These are phyloP conservation scores for Pterocles orientalis DNA, from an alignment of 2,113 vertebrate species.

Conservation along the genomic window DNA sequence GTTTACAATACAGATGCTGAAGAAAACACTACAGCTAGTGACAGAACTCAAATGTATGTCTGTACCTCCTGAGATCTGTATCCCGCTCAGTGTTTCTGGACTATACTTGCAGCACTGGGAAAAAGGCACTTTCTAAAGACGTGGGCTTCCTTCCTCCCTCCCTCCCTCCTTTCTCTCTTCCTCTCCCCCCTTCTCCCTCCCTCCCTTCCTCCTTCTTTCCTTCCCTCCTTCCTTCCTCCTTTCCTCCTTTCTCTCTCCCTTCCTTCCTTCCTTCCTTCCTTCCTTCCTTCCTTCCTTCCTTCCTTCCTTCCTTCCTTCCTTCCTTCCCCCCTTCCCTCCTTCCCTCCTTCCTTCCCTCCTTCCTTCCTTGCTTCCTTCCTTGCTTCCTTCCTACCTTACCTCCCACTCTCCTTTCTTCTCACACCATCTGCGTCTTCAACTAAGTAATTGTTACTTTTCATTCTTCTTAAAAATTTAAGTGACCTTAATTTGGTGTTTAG, in stretches of 20 bases:
- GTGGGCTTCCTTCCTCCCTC: too few relatives aligned
- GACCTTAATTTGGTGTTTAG: neutral
- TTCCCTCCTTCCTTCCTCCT: too few relatives aligned
- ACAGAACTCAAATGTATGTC: neutral
- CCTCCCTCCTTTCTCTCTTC: too few relatives aligned
- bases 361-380: accelerated
- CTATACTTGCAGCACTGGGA: neutral
- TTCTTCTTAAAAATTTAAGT: neutral
- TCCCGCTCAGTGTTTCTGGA: neutral
- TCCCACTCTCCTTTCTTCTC: neutral
- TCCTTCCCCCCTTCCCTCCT: too few relatives aligned
- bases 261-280: accelerated
- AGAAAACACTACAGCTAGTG: neutral
- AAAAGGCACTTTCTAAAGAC: neutral
- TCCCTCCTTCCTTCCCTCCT: too few relatives aligned
- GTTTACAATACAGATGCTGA: neutral
- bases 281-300: accelerated
- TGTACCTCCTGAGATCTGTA: neutral
- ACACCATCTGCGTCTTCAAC: neutral
- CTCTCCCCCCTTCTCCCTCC: too few relatives aligned
- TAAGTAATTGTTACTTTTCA: neutral
- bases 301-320: too few relatives aligned
- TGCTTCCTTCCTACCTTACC: accelerated
- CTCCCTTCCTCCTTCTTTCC: too few relatives aligned
- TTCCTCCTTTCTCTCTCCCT: too few relatives aligned